These are phyloP conservation scores for Lerema accius DNA, from an alignment of 1,140 invertebrate species.

Conservation along the genomic window DNA sequence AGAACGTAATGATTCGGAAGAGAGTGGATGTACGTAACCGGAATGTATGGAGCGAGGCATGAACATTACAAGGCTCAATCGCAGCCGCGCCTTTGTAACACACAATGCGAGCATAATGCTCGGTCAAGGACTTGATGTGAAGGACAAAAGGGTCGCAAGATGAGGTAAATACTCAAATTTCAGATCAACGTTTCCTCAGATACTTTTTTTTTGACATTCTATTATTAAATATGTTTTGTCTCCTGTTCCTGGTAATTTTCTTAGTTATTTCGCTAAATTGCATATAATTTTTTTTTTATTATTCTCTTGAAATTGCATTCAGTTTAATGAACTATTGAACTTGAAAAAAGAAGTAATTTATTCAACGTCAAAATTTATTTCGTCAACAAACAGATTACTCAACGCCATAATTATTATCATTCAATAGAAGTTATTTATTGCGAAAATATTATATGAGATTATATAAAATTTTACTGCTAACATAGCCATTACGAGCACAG, in stretches of 20 bases:
- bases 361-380: too few relatives aligned
- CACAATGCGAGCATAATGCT: constrained; percentile 62
- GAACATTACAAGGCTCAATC: constrained; percentile 77
- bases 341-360: too few relatives aligned
- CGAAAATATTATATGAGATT: neutral
- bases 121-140: constrained; percentile 77
- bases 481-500: constrained; percentile 5
- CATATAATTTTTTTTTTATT: too few relatives aligned
- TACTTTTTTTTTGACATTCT: constrained; percentile 1
- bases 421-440: neutral
- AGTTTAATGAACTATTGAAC: too few relatives aligned
- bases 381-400: too few relatives aligned
- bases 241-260: too few relatives aligned
- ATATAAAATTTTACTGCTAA: neutral
- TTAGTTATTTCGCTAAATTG: too few relatives aligned
- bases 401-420: too few relatives aligned
- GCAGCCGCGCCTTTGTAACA: constrained; percentile 66
- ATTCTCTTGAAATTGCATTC: too few relatives aligned
- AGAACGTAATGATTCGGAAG: constrained; percentile 80
- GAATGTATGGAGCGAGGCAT: constrained; percentile 72
- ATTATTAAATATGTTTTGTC: too few relatives aligned
- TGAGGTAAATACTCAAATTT: constrained; percentile 45
- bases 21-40: constrained; percentile 68
- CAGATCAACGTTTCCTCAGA: constrained; percentile 8
- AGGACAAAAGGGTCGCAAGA: constrained; percentile 73